Evolutionary conservation across 2,113 vertebrate genomes (phyloP).

Genomic region (Hydrochoerus hydrochaeris): DNA sequence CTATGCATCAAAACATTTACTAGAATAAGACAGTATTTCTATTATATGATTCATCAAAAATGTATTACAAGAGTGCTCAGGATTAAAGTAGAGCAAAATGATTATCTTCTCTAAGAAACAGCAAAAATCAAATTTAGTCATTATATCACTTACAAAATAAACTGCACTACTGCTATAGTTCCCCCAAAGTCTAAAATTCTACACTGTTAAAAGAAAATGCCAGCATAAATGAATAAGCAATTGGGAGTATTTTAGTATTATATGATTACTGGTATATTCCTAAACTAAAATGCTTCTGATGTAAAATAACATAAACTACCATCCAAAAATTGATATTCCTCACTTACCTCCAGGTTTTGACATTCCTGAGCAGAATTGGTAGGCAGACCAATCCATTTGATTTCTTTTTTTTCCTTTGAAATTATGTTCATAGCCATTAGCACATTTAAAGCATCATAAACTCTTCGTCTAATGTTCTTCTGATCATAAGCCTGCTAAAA

Average conservation of each 20-base stretch:
- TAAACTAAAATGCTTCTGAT: slow-evolving; percentile 31
- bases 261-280: neutral
- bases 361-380: slow-evolving; percentile 94
- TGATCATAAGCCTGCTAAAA: slow-evolving; percentile 93
- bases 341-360: slow-evolving; percentile 90
- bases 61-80: neutral
- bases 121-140: neutral
- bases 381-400: slow-evolving; percentile 92
- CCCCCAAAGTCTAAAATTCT: slow-evolving; percentile 22
- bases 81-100: slow-evolving; percentile 43
- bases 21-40: neutral
- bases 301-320: neutral
- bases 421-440: slow-evolving; percentile 96
- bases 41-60: neutral
- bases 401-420: slow-evolving; percentile 95
- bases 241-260: neutral
- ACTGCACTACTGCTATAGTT: neutral
- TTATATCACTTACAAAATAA: slow-evolving; percentile 14
- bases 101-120: slow-evolving; percentile 34
- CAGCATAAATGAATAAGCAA: slow-evolving; percentile 19
- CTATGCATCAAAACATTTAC: neutral
- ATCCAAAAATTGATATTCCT: neutral
- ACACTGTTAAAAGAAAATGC: neutral
- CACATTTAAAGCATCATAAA: slow-evolving; percentile 94
- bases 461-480: slow-evolving; percentile 93